A percentile compares a stretch with the other conserved stretches of the same genome.
These are phyloP conservation scores for Ailuropoda melanoleuca DNA, from an alignment of 2,113 vertebrate species.

Conservation along the genomic window DNA sequence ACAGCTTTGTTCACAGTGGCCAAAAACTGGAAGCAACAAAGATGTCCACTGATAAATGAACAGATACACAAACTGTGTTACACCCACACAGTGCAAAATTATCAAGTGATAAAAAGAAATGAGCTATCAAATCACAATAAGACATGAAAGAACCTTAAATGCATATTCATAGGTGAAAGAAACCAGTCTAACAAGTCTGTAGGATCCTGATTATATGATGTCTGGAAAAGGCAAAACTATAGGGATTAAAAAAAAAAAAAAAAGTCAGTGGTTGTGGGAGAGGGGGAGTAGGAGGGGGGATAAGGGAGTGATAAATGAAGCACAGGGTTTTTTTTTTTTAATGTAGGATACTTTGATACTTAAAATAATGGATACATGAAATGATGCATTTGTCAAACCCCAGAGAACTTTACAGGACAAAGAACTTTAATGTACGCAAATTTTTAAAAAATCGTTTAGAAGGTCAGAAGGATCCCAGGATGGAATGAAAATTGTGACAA, in stretches of 20 bases:
- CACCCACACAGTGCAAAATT: background rate
- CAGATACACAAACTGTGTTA: background rate
- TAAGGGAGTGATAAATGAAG: background rate
- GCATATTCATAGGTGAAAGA: background rate
- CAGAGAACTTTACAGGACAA: background rate
- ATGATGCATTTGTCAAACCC: background rate
- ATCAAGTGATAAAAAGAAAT: background rate
- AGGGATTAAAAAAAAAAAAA: background rate
- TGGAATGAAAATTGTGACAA: background rate
- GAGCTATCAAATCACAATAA: background rate
- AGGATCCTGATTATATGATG: background rate
- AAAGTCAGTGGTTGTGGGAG: background rate
- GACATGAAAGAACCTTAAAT: background rate
- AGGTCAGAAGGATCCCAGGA: background rate
- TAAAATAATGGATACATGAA: background rate
- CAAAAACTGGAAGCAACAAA: background rate
- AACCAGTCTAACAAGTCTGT: background rate
- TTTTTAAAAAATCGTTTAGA: background rate
- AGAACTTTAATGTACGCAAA: background rate
- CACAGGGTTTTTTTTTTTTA: background rate
- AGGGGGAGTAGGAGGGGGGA: accelerated
- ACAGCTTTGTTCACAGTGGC: background rate
- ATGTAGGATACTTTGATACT: background rate
- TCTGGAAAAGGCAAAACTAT: background rate
- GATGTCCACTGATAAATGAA: background rate